Base-by-base conservation (phyloP, 2,888 invertebrate genomes). In the Cordilura impudica region DNA sequence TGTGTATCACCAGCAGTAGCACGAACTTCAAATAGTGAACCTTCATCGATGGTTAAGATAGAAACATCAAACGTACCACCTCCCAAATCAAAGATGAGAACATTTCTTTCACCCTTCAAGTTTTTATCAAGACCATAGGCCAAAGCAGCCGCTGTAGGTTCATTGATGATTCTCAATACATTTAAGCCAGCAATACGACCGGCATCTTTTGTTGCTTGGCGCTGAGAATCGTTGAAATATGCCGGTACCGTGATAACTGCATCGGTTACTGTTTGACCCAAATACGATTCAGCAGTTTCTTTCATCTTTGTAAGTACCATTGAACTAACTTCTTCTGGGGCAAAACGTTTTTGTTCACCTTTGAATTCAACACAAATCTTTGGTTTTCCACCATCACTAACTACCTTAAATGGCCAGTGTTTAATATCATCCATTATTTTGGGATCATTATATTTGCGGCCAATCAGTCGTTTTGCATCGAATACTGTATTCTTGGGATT, bases 381-480 rank as follows among this genome's bases (percentile, higher is more conserved):
- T 98, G 94, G 91, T 98, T 95, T 85, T 97, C 97, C 92, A 98
- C 98, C 89, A 95, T 96, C 86, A 96, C 95, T 84, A 95, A 95
- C 92, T 96, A 96, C 90, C 93, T 94, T 95, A 88, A 98, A 98
- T 60, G 98, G 97, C 95, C 97, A 98, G 90, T 95, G 95, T 91
- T 97, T 97, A 93, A 97, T 95, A 89, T 98, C 97, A 60, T 93
- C 93, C 91, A 98, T 98, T 67, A 98, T 96, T 14, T 95, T 94
- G 56, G 92, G 90, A 89, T 97, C 97, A 84, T 95, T 94, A 89
- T 94, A 98, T 85, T 95, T 94, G 85, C 97, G 94, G 73, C 98
- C 98, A 91, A 98, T 97, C 86, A 98, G 92, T n/a, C n/a, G n/a
- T n/a, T n/a, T n/a, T n/a, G n/a, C n/a, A n/a, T n/a, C n/a, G n/a